phyloP scores from a whole-genome alignment of 2,113 vertebrate species.

The Vidua chalybeata region DNA sequence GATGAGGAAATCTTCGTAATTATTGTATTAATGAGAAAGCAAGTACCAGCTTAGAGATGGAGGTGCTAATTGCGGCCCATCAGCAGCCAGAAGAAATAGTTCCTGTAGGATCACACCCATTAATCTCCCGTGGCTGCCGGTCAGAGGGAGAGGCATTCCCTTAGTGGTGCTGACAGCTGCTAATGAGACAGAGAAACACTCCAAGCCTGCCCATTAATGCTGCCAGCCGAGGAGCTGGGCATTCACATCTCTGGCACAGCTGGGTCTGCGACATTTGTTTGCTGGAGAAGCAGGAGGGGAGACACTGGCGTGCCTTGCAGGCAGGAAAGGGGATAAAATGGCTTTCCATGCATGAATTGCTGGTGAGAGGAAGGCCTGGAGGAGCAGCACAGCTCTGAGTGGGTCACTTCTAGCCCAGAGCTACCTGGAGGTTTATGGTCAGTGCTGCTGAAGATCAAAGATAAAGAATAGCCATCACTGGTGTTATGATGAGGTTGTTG shows the following conservation, averaged over 20 bases:
- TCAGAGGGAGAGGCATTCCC: background rate
- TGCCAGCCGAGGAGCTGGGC: background rate
- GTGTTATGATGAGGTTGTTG: background rate
- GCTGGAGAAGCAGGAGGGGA: background rate
- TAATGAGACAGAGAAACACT: background rate
- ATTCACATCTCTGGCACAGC: background rate
- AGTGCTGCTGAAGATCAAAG: background rate
- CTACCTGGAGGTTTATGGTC: background rate
- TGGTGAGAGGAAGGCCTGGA: background rate
- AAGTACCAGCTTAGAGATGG: background rate
- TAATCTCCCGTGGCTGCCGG: background rate
- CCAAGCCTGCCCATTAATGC: background rate
- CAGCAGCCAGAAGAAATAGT: conserved; percentile 13
- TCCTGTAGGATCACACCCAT: background rate
- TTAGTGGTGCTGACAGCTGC: background rate
- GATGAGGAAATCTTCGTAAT: background rate
- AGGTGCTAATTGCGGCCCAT: conserved; percentile 32
- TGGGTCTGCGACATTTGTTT: background rate
- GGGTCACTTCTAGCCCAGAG: background rate
- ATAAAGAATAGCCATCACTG: background rate
- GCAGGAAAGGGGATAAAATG: background rate
- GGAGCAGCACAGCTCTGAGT: background rate
- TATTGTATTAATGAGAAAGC: background rate
- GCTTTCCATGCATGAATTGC: background rate
- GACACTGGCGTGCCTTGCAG: background rate